A percentile compares a stretch with the other conserved stretches of the same genome.
Evolutionary conservation across 2,888 invertebrate species (phyloP).

Genomic region (Polietes domitor): DNA sequence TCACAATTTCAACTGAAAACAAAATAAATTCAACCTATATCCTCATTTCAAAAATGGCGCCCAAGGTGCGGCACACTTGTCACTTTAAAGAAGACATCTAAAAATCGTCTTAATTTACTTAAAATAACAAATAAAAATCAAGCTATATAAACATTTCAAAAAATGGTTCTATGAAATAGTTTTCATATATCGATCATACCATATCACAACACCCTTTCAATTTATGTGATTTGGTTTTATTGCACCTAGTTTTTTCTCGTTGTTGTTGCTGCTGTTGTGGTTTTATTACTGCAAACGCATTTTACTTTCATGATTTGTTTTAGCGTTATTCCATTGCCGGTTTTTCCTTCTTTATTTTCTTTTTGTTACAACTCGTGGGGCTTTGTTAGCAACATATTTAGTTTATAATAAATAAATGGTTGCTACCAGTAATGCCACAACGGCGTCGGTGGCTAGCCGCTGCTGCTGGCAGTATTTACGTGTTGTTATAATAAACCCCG

Average conservation of each 20-base stretch:
- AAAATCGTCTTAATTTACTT: too few relatives aligned
- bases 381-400: conserved; percentile 33
- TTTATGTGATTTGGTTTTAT: background rate
- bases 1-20: too few relatives aligned
- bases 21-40: too few relatives aligned
- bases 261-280: background rate
- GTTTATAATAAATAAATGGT: conserved; percentile 46
- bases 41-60: too few relatives aligned
- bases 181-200: too few relatives aligned
- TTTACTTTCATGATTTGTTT: conserved; percentile 36
- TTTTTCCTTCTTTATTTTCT: background rate
- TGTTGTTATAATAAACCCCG: conserved; percentile 27
- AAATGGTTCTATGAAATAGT: too few relatives aligned
- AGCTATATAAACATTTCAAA: too few relatives aligned
- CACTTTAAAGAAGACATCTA: too few relatives aligned
- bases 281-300: conserved; percentile 39
- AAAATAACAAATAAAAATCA: too few relatives aligned
- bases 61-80: too few relatives aligned
- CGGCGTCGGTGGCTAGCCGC: background rate
- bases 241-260: background rate
- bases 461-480: background rate
- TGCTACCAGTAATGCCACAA: conserved; percentile 43
- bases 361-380: background rate
- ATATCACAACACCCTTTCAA: background rate
- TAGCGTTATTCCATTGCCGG: conserved; percentile 6